Evolutionary conservation across 2,797 vertebrate genomes (phyloP), one percentile per base, ranked within the genome.

Genomic region (Anomalospiza imberbis): DNA sequence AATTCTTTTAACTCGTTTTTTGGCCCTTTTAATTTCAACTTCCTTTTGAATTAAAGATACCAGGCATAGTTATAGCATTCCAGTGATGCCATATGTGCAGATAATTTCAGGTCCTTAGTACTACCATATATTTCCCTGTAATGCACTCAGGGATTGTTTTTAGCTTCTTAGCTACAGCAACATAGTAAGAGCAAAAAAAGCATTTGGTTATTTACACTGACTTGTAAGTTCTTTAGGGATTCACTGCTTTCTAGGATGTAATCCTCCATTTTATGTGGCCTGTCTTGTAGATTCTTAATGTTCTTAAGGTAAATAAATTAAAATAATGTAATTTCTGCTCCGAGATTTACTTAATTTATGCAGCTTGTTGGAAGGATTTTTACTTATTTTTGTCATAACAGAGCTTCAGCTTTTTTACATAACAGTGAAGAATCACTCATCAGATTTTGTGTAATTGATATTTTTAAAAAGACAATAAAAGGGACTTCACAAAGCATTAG

Each of bases 31-130:
- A 76, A 76, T 95, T 93, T 93, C 62, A 88, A 65, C 76, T 85
- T 89, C 20, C 45, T 86, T 94, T 94, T 91, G 91, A 95, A 94
- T 88, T 81, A 77, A 78, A 92, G 70, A 75, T 83, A 72, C 40
- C 40, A 73, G 66, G 48, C 63, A 66, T 81, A 40, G 58, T 88
- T 95, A 60, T 84, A 79, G 31, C 77, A 42, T 93, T 96, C 61
- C 73, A 65, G 54, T 93, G 83, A 92, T 91, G 73, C 93, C 92
- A 94, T 95, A 96, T 94, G 92, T 92, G 79, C 91, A 95, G 82
- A 93, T 96, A 95, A 94, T 96, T 95, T 89, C 88, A 87, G 40
- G 81, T 96, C 92, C 82, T 93, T 95, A 91, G 82, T 84, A 67
- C 75, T 94, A 94, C 75, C 82, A 93, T 95, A 83, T 96, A 95